Base-by-base conservation (phyloP, 1,140 invertebrate genomes). In the Drosophila sulfurigaster region DNA sequence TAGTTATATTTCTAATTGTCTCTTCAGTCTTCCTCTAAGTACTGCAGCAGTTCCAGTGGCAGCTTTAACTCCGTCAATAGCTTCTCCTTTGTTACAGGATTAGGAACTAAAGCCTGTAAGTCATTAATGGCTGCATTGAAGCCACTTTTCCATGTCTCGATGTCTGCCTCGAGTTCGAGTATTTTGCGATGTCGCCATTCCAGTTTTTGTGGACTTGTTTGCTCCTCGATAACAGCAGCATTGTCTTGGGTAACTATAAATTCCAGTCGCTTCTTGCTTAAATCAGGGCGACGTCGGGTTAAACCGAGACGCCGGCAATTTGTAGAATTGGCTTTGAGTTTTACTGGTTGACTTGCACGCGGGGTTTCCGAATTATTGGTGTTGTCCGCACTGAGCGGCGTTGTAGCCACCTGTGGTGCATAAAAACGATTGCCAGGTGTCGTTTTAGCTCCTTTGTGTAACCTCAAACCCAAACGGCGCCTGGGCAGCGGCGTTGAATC, bases 21-120 rank as follows among this genome's bases (percentile, higher is more conserved):
- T 11, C 5, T n/a, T 81, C 63, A 89, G 46, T 89, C 85, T 56
- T 85, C 67, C 6, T 83, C 85, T 30, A 91, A 65, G 20, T 87
- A 83, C 8, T 60, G 32, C 1, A 91, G 38, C 79, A 91, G 86
- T 45, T 86, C 71, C 11, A 73, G 41, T 0, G 80, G 75, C 60
- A 91, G 75, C 1, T 77, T 58, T 5, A 91, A 68, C 32, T 82
- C 70, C 2, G n/a, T 35, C 3, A 90, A 57, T 1, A 90, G 11
- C 0, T 57, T 30, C 5, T 43, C 49, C 13, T 66, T 81, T 1
- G 82, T 35, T 5, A 58, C 59, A 8, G 59, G 57, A 5, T 79
- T 75, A 11, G 66, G 38, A 1, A 62, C 41, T 52, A 80, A 56
- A 5, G 63, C 25, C 10, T 82, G 83, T 5, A 92, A 67, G 35